A percentile compares a stretch with the other conserved stretches of the same genome.
phyloP scores from a whole-genome alignment of 2,797 vertebrate species.

The Chelon auratus region DNA sequence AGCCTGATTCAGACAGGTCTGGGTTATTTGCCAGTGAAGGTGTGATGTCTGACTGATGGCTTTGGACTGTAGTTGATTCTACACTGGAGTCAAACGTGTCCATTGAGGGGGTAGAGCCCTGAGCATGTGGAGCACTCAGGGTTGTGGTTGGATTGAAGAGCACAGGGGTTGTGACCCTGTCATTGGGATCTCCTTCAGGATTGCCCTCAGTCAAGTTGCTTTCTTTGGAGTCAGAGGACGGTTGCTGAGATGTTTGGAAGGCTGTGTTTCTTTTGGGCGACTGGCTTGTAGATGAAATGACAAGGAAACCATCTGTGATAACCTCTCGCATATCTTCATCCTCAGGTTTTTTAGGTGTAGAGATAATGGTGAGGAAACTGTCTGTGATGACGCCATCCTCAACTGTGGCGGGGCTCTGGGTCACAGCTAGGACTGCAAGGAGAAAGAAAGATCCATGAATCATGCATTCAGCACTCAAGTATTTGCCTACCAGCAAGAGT shows the following conservation, averaged over 20 bases:
- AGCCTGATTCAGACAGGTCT: no score
- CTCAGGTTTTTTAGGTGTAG: no score
- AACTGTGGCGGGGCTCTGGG: conserved; percentile 19
- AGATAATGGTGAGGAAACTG: conserved; percentile 62
- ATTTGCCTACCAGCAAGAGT: conserved; percentile 54
- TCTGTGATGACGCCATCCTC: conserved; percentile 69
- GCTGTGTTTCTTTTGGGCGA: neutral
- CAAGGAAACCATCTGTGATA: neutral
- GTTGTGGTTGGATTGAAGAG: no score
- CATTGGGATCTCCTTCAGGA: no score
- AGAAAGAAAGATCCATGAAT: conserved; percentile 43
- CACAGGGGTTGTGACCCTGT: no score
- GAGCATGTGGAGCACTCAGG: no score
- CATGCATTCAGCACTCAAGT: conserved; percentile 23
- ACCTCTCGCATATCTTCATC: neutral
- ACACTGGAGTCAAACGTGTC: no score
- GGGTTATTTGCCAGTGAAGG: no score
- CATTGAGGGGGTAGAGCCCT: no score
- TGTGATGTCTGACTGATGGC: no score
- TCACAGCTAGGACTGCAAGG: conserved; percentile 57
- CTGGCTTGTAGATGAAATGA: neutral
- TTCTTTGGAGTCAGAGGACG: neutral
- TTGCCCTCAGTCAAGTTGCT: neutral
- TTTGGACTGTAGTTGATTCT: no score
- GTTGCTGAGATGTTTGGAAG: neutral